Evolutionary conservation across 2,113 vertebrate genomes (phyloP).

Genomic region (Chionis minor): DNA sequence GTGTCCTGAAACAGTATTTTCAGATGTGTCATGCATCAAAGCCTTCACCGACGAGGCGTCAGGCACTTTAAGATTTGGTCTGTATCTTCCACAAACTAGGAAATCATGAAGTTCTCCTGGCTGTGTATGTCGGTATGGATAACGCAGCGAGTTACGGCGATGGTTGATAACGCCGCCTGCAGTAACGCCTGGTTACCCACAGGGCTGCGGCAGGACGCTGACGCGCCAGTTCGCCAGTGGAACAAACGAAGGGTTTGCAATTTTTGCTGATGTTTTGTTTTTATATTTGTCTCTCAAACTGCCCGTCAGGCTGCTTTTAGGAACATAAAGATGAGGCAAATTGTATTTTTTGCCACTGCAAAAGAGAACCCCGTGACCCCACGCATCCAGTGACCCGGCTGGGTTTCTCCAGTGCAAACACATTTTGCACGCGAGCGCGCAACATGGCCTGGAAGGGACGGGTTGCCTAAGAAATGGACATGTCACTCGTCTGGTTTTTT

Average conservation of each 20-base stretch:
- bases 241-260: not conserved
- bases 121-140: not conserved
- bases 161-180: not conserved
- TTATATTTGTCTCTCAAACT: not conserved
- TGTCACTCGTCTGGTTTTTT: not conserved
- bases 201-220: not conserved
- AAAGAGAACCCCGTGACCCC: not conserved
- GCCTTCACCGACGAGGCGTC: not conserved
- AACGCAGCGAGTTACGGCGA: not conserved
- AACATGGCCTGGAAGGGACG: not conserved
- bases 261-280: not conserved
- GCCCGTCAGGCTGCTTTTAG: not conserved
- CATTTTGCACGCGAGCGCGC: not conserved
- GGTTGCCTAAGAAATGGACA: not conserved
- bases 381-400: not conserved
- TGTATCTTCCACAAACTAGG: not conserved
- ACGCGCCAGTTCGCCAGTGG: not conserved
- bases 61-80: not conserved
- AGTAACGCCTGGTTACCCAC: rapidly evolving
- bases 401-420: not conserved
- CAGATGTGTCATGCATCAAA: not conserved
- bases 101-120: not conserved
- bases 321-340: not conserved
- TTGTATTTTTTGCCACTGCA: not conserved
- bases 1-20: not conserved